Evolutionary conservation across 2,888 invertebrate species (phyloP).

Genomic region (Tillus elongatus): DNA sequence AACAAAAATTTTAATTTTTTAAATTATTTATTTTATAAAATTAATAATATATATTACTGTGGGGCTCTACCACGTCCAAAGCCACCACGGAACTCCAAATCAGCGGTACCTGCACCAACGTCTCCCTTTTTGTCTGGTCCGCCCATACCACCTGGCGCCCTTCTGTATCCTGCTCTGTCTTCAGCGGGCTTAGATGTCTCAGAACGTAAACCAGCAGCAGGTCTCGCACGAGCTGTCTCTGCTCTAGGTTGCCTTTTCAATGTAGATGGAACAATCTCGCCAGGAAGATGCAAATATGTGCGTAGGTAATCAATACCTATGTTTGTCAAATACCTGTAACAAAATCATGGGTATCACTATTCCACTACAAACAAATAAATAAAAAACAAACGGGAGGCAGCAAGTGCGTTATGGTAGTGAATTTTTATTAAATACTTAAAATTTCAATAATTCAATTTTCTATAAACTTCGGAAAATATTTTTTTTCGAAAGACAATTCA

Average conservation of each 20-base stretch:
- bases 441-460: no score
- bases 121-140: conserved; percentile 90
- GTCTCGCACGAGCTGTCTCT: conserved; percentile 74
- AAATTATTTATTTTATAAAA: not conserved
- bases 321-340: conserved; percentile 81
- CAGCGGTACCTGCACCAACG: conserved; percentile 89
- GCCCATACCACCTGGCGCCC: conserved; percentile 55
- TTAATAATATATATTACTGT: conserved; percentile 5
- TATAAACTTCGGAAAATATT: no score
- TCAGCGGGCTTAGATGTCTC: conserved; percentile 67
- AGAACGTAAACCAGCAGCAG: conserved; percentile 56
- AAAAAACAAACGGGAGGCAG: no score
- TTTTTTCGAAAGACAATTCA: no score
- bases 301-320: conserved; percentile 96
- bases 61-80: conserved; percentile 6
- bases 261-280: conserved; percentile 98
- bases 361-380: no score
- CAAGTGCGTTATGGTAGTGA: no score
- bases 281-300: conserved; percentile 90
- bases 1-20: no score
- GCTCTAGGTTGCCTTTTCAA: conserved; percentile 83
- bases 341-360: not conserved
- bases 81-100: conserved; percentile 65
- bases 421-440: no score
- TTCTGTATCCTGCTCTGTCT: conserved; percentile 75